phyloP scores from a whole-genome alignment of 2,113 vertebrate genomes.

The Pterophyllum scalare region DNA sequence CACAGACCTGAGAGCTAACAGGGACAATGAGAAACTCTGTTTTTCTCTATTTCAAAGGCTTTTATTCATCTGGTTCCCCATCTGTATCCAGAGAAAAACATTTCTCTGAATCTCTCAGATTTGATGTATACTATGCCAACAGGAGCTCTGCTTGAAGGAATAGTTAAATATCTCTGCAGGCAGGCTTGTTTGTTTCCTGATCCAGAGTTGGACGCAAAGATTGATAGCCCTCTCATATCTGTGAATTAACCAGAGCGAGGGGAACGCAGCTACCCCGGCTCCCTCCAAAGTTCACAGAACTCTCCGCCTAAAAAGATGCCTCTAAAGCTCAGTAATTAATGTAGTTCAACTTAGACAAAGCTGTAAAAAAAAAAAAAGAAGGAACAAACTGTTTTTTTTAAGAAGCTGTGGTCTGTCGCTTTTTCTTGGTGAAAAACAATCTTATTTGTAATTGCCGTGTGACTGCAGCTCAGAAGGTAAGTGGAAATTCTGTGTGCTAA shows the following conservation, averaged over 20 bases:
- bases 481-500: not conserved
- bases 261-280: not conserved
- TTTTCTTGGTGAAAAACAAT: not conserved
- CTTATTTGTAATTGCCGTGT: not conserved
- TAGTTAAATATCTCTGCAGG: conserved; percentile 4
- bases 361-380: not conserved
- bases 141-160: not conserved
- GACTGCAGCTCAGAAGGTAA: not conserved
- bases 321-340: conserved; percentile 1
- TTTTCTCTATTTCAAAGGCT: not conserved
- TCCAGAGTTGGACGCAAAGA: not conserved
- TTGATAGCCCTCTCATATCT: conserved; percentile 11
- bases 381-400: not conserved
- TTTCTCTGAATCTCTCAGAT: not conserved
- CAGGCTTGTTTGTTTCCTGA: not conserved
- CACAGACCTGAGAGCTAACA: not conserved
- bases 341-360: not conserved
- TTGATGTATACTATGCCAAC: not conserved
- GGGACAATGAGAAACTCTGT: not conserved
- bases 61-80: not conserved
- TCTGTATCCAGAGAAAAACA: not conserved
- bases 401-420: not conserved
- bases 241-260: not conserved
- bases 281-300: not conserved
- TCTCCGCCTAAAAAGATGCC: not conserved